Evolutionary conservation across 2,888 invertebrate species (phyloP), one percentile per base, ranked within the genome.

Genomic region (Hirtodrosophila alboralis): DNA sequence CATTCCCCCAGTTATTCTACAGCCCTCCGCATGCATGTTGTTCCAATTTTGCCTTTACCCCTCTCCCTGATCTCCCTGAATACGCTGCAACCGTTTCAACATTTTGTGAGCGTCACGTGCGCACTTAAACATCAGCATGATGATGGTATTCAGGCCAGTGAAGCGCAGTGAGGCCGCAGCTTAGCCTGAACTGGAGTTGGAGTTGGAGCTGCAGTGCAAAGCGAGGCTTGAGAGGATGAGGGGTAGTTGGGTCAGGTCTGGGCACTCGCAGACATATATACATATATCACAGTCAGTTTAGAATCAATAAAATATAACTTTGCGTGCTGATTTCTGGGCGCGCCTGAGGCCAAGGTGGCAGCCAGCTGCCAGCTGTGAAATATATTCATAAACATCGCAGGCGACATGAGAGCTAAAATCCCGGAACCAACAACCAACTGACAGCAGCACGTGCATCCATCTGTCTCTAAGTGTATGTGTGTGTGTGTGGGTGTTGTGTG

Each of bases 301-400:
- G 77, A 83, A 80, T 83, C 80, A 81, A 81, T 81, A 81, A 81
- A 81, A 81, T 73, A 83, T 83, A 77, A 80, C 79, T 79, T 77
- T 77, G 75, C 68, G 77, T 83, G 74, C 80, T 79, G 80, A 83
- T 81, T 83, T 75, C 60, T 67, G 54, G 59, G 48, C 37, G 60
- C 57, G 51, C 74, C 64, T 36, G 48, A 58, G 61, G 75, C 70
- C 70, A 76, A 76, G 72, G 75, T 78, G 61, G 58, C 66, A 52
- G 27, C 43, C 68, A 43, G 45, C 33, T 58, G 59, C 21, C 64
- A 69, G 53, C 54, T 65, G 61, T 60, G 63, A 83, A 83, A 80
- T 79, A 65, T 79, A 80, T 79, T 83, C 80, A 79, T 80, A 80
- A 80, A 83, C 83, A 80, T 77, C 64, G 77, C 66, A 54, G 76